Percentiles rank a stretch among this genome's conserved stretches.
phyloP scores from a whole-genome alignment of 1,140 invertebrate species.

The Aphaenogaster ashmeadi region DNA sequence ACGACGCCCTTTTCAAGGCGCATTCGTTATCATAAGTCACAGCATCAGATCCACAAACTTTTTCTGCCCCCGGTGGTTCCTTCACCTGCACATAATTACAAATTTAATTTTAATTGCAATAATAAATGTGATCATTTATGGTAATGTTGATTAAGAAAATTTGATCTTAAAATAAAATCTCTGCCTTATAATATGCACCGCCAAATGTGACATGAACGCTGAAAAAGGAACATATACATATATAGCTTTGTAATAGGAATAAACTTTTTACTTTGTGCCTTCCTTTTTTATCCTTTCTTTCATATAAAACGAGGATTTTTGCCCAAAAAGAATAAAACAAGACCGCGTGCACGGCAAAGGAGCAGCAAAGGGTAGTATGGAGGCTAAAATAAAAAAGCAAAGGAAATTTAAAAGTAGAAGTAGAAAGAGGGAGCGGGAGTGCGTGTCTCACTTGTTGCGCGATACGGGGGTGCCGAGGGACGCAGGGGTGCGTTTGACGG shows the following conservation, averaged over 20 bases:
- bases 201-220: background rate
- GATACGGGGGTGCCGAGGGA: constrained; percentile 7
- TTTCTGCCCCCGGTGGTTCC: constrained; percentile 76
- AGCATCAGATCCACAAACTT: constrained; percentile 92
- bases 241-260: background rate
- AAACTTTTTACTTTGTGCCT: background rate
- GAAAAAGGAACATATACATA: background rate
- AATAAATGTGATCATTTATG: background rate
- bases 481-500: constrained; percentile 47
- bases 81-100: constrained; percentile 83
- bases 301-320: background rate
- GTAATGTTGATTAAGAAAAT: background rate
- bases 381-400: background rate
- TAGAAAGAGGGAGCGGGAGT: constrained; percentile 23
- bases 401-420: constrained; percentile 7
- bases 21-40: constrained; percentile 93
- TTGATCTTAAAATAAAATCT: background rate
- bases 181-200: background rate
- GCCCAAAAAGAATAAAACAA: background rate
- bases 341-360: background rate
- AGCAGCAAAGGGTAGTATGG: background rate
- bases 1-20: constrained; percentile 89
- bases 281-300: background rate
- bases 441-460: constrained; percentile 75
- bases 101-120: background rate